A percentile compares a stretch with the other conserved stretches of the same genome.
Conservation (phyloP, 2,113 vertebrate genomes). For the Chaetorhynchus papuensis region DNA sequence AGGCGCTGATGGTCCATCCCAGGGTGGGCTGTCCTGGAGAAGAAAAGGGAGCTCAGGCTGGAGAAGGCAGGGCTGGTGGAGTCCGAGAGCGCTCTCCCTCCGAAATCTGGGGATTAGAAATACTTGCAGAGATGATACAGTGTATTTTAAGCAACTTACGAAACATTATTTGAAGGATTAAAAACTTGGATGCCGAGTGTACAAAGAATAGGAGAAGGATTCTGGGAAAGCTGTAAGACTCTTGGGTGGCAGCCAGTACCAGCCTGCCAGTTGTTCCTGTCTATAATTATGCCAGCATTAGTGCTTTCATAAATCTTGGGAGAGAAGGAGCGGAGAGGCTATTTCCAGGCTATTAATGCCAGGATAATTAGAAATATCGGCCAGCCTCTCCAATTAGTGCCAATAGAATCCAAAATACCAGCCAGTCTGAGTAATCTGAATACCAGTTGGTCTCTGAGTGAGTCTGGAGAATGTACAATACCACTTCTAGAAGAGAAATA, state of each 20-base stretch:
- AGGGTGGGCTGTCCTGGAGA: not conserved
- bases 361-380: constrained; percentile 70
- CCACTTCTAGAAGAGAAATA: not conserved
- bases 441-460: constrained; percentile 26
- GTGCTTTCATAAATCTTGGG: constrained; percentile 55
- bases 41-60: not conserved
- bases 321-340: constrained; percentile 48
- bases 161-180: constrained; percentile 46
- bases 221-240: constrained; percentile 50
- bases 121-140: not conserved
- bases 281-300: constrained; percentile 55
- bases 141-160: constrained; percentile 20
- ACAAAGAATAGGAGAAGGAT: constrained; percentile 28
- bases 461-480: not conserved
- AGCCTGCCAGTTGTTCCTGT: constrained; percentile 40
- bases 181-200: not conserved
- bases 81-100: not conserved
- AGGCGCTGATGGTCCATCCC: not conserved
- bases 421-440: constrained; percentile 57
- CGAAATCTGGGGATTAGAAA: not conserved
- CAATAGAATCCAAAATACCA: constrained; percentile 47
- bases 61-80: not conserved
- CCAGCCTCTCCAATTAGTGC: constrained; percentile 61
- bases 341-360: constrained; percentile 67
- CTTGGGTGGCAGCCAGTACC: constrained; percentile 52